Base-by-base conservation (phyloP, 2,797 vertebrate species). In the Pogoniulus pusillus region DNA sequence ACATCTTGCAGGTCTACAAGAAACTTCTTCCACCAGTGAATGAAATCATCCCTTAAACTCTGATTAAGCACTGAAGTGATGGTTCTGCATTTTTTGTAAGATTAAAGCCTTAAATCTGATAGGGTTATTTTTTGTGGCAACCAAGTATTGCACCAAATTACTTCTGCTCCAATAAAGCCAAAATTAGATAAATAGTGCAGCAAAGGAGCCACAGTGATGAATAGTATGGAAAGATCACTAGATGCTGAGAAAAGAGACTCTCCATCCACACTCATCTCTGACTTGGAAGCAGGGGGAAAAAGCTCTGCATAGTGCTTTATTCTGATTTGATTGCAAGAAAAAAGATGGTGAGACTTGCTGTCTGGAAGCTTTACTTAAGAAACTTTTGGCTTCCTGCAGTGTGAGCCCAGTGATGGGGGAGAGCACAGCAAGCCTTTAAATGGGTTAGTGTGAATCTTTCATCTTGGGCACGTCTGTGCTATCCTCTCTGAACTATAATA, bases 111-210 rank as follows among this genome's bases (percentile, higher is more conserved):
- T 91, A 63, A 63, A 47, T 91, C 47, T 91, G 66, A 45, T 90
- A 18, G 24, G 51, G 8, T 34, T 27, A 85, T 70, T 80, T 54
- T 87, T 90, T 23, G 20, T 70, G 39, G 79, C 57, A 54, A 53
- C 34, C 49, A 10, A 82, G 78, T 65, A 58, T 71, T 79, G 41
- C 30, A 82, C 51, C 30, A 75, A 73, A 76, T 71, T 66, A 64
- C 15, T 88, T 82, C 57, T 86, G 75, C 68, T 84, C n/a, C 18
- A 65, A 2, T 64, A 77, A 71, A 92, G 32, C 39, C 24, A 53
- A 73, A 88, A 72, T 90, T 63, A 64, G 69, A 58, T 73, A 78
- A 92, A 66, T 91, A 47, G 35, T 78, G 87, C 45, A 74, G 58
- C 45, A 58, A 26, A 71, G 54, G 43, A 85, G 23, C 10, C 35